Evolutionary conservation across 2,113 vertebrate genomes (phyloP).

Genomic region (Elephantulus edwardii): DNA sequence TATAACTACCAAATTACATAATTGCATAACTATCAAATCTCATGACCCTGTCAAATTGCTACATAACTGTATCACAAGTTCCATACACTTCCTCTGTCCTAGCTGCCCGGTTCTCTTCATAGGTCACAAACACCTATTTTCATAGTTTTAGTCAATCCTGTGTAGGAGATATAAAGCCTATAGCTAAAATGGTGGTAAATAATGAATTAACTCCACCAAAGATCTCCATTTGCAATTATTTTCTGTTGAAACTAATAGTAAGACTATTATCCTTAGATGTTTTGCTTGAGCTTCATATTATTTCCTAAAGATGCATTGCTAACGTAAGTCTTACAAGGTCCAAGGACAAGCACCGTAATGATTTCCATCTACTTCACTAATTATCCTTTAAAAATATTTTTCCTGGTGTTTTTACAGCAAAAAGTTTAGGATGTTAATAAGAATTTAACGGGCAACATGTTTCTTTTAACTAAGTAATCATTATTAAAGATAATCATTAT

Average conservation of each 20-base stretch:
- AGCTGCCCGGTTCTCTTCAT: too few relatives aligned
- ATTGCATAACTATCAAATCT: too few relatives aligned
- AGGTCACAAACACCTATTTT: too few relatives aligned
- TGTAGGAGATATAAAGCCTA: too few relatives aligned
- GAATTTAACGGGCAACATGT: not conserved
- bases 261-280: not conserved
- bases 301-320: conserved; percentile 26
- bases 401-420: not conserved
- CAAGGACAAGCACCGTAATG: not conserved
- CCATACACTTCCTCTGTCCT: too few relatives aligned
- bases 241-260: not conserved
- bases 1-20: too few relatives aligned
- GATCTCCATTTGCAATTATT: not conserved
- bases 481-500: not conserved
- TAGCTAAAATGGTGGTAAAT: too few relatives aligned
- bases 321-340: conserved; percentile 10
- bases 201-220: too few relatives aligned
- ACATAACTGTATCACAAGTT: too few relatives aligned
- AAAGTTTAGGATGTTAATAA: not conserved
- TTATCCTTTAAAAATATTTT: not conserved
- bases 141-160: too few relatives aligned
- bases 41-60: too few relatives aligned
- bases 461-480: conserved; percentile 15
- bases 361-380: not conserved
- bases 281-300: not conserved